phyloP scores from a whole-genome alignment of 2,888 invertebrate species.

The Argyresthia goedartella region DNA sequence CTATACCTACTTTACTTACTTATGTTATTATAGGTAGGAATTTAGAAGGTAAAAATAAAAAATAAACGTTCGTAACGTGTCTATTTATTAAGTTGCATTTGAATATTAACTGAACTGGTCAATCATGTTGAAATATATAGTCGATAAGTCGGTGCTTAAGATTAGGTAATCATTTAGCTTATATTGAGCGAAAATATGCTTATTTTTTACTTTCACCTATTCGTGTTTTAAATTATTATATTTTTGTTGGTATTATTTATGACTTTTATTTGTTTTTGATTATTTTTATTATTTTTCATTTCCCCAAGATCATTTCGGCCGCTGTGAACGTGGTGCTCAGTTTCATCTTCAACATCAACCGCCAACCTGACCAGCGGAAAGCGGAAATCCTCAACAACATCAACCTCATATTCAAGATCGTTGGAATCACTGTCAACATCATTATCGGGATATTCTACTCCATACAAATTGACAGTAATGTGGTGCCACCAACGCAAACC shows the following conservation, averaged over 20 bases:
- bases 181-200: too few relatives aligned
- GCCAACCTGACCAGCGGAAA: conserved; percentile 65
- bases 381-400: conserved; percentile 74
- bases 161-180: too few relatives aligned
- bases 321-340: conserved; percentile 72
- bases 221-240: too few relatives aligned
- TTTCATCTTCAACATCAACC: conserved; percentile 73
- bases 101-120: too few relatives aligned
- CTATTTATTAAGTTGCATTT: too few relatives aligned
- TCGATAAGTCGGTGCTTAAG: too few relatives aligned
- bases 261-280: conserved; percentile 18
- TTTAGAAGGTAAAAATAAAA: too few relatives aligned
- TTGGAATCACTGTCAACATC: conserved; percentile 72
- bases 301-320: conserved; percentile 70
- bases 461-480: conserved; percentile 44
- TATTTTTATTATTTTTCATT: conserved; percentile 32
- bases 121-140: too few relatives aligned
- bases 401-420: conserved; percentile 68
- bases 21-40: too few relatives aligned
- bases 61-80: too few relatives aligned
- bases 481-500: not conserved
- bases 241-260: conserved; percentile 8
- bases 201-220: too few relatives aligned
- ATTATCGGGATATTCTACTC: conserved; percentile 73
- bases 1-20: not conserved